Conservation (phyloP, 2,888 invertebrate genomes). For the Tetheella fluctuosa region DNA sequence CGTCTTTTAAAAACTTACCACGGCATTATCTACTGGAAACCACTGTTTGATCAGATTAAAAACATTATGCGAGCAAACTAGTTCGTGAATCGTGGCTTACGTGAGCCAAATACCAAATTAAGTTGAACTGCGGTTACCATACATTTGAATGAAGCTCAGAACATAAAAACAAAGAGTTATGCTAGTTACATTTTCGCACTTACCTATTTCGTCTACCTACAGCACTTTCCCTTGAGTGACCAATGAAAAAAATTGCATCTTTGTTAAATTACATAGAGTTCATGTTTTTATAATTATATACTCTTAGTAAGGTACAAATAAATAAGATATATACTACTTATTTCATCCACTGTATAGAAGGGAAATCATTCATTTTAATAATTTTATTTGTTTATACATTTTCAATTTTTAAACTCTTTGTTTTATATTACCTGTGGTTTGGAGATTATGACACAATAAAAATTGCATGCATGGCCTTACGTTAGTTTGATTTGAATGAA, state of each 20-base stretch:
- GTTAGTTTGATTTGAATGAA: not conserved
- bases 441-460: not conserved
- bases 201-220: not conserved
- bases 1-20: not conserved
- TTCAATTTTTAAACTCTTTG: not conserved
- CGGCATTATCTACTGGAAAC: conserved; percentile 38
- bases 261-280: no score
- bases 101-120: conserved; percentile 45
- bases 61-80: conserved; percentile 44
- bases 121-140: conserved; percentile 21
- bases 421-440: not conserved
- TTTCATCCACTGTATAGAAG: no score
- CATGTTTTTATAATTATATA: no score
- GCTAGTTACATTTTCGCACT: no score
- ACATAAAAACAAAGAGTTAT: not conserved
- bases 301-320: no score
- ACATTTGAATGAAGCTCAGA: conserved; percentile 11
- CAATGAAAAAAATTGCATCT: not conserved
- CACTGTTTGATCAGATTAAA: conserved; percentile 46
- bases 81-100: conserved; percentile 32
- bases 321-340: no score
- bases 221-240: not conserved
- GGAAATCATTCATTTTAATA: no score
- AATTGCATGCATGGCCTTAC: not conserved
- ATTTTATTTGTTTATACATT: no score